These are phyloP conservation scores for Neoitamus cyanurus DNA, from an alignment of 2,888 invertebrate genomes.

Conservation along the genomic window DNA sequence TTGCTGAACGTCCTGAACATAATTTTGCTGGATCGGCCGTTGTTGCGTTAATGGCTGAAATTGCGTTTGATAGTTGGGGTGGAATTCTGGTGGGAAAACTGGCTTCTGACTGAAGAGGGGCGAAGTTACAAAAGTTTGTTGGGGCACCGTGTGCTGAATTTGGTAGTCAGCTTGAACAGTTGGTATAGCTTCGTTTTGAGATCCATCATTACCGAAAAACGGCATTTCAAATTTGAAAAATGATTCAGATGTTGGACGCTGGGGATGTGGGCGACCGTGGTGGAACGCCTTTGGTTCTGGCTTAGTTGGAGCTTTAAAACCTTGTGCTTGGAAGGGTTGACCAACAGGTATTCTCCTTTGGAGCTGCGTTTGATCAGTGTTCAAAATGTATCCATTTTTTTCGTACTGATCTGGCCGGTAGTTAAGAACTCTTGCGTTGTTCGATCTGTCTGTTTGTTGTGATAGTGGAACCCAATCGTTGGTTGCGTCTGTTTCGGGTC, in stretches of 20 bases:
- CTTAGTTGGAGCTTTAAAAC: conserved; percentile 48
- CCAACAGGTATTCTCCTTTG: conserved; percentile 47
- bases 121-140: conserved; percentile 60
- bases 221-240: conserved; percentile 66
- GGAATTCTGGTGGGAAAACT: conserved; percentile 60
- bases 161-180: conserved; percentile 65
- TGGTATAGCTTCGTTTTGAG: conserved; percentile 54
- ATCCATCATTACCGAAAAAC: conserved; percentile 50
- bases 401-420: conserved; percentile 63
- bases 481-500: conserved; percentile 58
- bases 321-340: conserved; percentile 56
- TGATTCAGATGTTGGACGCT: conserved; percentile 65
- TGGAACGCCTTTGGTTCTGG: conserved; percentile 48
- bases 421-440: conserved; percentile 64
- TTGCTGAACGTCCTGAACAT: conserved; percentile 55
- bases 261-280: conserved; percentile 51
- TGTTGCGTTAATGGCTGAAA: conserved; percentile 54
- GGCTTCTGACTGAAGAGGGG: conserved; percentile 60
- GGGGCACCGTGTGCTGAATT: conserved; percentile 62
- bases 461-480: conserved; percentile 71
- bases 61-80: conserved; percentile 57
- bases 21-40: conserved; percentile 58
- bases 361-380: conserved; percentile 52
- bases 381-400: conserved; percentile 49
- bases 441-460: conserved; percentile 61